Evolutionary conservation across 2,113 vertebrate species (phyloP), one percentile per base, ranked within the genome.

Genomic region (Scomber japonicus): DNA sequence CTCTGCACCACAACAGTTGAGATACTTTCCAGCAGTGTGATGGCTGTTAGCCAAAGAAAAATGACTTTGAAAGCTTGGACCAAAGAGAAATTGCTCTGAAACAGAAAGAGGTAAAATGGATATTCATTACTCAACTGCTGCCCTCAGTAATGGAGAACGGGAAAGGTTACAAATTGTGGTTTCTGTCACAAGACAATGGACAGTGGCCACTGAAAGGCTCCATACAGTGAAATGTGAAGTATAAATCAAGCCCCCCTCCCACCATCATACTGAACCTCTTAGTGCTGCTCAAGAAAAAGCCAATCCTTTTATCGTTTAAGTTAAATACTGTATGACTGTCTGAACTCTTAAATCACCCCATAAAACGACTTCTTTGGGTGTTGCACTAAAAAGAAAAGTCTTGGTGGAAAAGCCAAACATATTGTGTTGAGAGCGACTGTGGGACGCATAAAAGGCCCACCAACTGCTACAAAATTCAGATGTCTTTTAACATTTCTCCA

Each of bases 71-170:
- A 78, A 79, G 83, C 71, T 65, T 15, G 56, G 49, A 70, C 49
- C 68, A 59, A 71, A 68, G 40, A 90, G 44, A 61, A 90, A 86
- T 78, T 0, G 16, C 69, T 75, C 65, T 21, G 53, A 59, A 82
- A 73, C 45, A 79, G 30, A 82, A 75, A 57, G 49, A 82, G 56
- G 68, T 86, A 62, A 80, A 83, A 88, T 83, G 45, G 67, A 88
- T 83, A 89, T 87, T 87, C 71, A 82, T 83, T 75, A 77, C 67
- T 76, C 55, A 78, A n/a, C 67, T 44, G 61, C 80, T 79, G 74
- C 46, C 50, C 69, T 76, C 64, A 16, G 85, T 77, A 82, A 83
- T 79, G 82, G 76, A 83, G 71, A 60, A 82, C 30, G 11, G 71
- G 71, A 78, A 79, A 85, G 78, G 78, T 78, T 78, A 71, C 59